phyloP scores from a whole-genome alignment of 1,140 invertebrate species.

The Rhopalosiphum padi region DNA sequence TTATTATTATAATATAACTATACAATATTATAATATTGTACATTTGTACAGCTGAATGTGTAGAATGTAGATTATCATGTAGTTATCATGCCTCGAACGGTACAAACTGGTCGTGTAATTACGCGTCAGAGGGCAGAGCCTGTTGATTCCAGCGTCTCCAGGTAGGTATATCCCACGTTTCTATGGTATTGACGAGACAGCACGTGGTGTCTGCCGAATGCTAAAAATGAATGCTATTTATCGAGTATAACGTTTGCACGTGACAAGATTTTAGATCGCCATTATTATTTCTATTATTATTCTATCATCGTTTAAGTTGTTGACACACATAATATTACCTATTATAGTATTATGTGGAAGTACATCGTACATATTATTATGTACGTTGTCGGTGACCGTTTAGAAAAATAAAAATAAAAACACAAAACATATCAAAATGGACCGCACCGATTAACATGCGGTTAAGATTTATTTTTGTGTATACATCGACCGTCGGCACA shows the following conservation, averaged over 20 bases:
- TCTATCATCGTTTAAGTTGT: not conserved
- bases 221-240: not conserved
- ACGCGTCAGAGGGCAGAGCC: not conserved
- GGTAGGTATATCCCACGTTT: not conserved
- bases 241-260: not conserved
- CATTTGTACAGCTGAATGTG: too few species aligned
- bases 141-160: constrained; percentile 36
- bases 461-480: not conserved
- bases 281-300: not conserved
- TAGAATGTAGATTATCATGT: too few species aligned
- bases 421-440: not conserved
- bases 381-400: not conserved
- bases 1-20: not conserved
- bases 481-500: not conserved
- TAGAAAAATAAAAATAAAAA: not conserved
- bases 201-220: not conserved
- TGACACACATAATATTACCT: not conserved
- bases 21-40: not conserved
- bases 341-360: not conserved
- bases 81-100: not conserved
- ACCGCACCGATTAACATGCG: not conserved
- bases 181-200: not conserved
- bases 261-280: not conserved
- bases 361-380: not conserved
- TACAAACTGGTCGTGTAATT: not conserved